phyloP scores from a whole-genome alignment of 2,888 invertebrate genomes.

The Scaptomyza cyrtandrae region DNA sequence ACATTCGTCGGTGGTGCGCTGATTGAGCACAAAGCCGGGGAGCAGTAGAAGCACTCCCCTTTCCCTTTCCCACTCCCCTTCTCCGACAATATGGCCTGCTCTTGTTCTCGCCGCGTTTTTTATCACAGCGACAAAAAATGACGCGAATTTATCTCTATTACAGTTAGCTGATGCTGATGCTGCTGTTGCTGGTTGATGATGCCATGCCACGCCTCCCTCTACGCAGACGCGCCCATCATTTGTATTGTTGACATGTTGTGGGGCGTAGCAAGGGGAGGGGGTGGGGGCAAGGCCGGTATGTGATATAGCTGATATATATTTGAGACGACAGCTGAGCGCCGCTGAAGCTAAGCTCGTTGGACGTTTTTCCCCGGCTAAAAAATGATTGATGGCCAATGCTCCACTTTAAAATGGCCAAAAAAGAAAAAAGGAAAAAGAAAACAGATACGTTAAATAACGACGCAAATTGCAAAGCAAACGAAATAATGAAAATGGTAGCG shows the following conservation, averaged over 20 bases:
- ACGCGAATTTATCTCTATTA: constrained; percentile 78
- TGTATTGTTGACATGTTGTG: constrained; percentile 74
- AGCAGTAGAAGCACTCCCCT: neutral
- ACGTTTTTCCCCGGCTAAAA: constrained; percentile 48
- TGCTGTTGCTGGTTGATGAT: constrained; percentile 23
- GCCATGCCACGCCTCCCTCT: constrained; percentile 53
- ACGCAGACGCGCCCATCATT: constrained; percentile 69
- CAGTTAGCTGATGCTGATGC: constrained; percentile 64
- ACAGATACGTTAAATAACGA: constrained; percentile 54
- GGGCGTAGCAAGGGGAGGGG: neutral
- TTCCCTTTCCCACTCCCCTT: neutral
- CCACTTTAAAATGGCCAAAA: constrained; percentile 67
- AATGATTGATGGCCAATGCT: constrained; percentile 73
- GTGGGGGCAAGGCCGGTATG: constrained; percentile 11
- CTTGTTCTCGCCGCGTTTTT: constrained; percentile 30
- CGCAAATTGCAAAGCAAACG: constrained; percentile 56
- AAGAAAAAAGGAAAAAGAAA: constrained; percentile 16
- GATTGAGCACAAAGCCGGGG: constrained; percentile 39
- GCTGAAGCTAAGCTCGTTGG: constrained; percentile 39
- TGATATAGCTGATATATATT: constrained; percentile 68
- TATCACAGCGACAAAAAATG: constrained; percentile 73
- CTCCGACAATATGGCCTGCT: constrained; percentile 5
- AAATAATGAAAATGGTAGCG: constrained; percentile 42
- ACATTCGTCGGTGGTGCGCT: constrained; percentile 67
- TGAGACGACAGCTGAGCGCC: constrained; percentile 68